Base-by-base conservation (phyloP, 1,140 invertebrate species). In the Oncopodura yosiiana region DNA sequence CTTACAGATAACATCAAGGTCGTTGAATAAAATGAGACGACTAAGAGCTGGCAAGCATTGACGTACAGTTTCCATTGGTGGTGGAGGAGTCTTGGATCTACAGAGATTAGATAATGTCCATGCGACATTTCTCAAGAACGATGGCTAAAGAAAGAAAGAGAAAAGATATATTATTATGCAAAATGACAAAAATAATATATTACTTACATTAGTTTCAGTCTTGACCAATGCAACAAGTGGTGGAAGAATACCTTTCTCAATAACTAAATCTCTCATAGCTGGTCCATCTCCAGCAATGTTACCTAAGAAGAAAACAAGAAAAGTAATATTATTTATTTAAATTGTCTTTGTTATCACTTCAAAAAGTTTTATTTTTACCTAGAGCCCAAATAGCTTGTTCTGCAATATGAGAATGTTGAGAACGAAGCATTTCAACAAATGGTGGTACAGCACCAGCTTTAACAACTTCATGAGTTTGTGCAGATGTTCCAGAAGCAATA, bases 311-410 rank as follows among this genome's bases (percentile, higher is more conserved):
- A n/a, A n/a, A n/a, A n/a, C n/a, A n/a, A n/a, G n/a, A n/a, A n/a
- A n/a, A n/a, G n/a, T n/a, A n/a, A n/a, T n/a, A n/a, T n/a, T n/a
- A n/a, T n/a, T n/a, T n/a, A n/a, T n/a, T n/a, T n/a, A n/a, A n/a
- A n/a, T n/a, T n/a, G n/a, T n/a, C n/a, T n/a, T n/a, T n/a, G n/a
- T n/a, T n/a, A n/a, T n/a, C n/a, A n/a, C 84, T 64, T 92, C 94
- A 58, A 94, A 94, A 67, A 98, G 94, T 71, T 98, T 98, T 61
- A 94, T 94, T n/a, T n/a, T n/a, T n/a, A n/a, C n/a, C n/a, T 21
- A 99, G 72, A 4, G 94, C 94, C 94, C 94, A 99, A 0, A 97
- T 91, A 38, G 91, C 84, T 73, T 99, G 95, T 69, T 98, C 94
- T 21, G 86, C 85, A 3, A 98, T 85, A 70, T 89, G 82, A 3